Conservation (phyloP, 2,888 invertebrate species). For the Podabrus alpinus region DNA sequence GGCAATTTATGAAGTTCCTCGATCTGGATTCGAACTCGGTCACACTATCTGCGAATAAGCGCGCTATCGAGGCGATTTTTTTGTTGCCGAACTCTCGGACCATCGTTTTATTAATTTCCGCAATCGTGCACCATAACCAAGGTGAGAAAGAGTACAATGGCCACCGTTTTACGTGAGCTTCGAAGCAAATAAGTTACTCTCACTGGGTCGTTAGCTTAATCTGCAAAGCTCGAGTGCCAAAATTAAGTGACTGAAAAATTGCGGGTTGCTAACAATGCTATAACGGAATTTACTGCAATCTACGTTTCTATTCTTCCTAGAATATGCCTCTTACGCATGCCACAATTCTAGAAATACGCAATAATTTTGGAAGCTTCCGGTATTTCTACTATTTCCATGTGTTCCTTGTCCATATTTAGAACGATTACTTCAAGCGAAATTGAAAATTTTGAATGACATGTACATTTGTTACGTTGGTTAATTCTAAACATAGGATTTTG, state of each 20-base stretch:
- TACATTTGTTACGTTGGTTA: not conserved
- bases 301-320: not conserved
- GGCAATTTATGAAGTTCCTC: too few relatives aligned
- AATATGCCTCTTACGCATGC: not conserved
- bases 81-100: too few relatives aligned
- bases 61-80: too few relatives aligned
- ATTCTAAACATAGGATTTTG: not conserved
- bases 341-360: not conserved
- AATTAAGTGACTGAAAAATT: not conserved
- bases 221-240: not conserved
- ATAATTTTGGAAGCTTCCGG: not conserved
- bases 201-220: not conserved
- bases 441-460: not conserved
- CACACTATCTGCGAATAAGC: too few relatives aligned
- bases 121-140: not conserved
- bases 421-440: not conserved
- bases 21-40: not conserved
- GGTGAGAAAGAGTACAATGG: not conserved
- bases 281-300: not conserved
- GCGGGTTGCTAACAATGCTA: too few relatives aligned
- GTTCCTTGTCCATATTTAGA: not conserved
- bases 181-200: not conserved
- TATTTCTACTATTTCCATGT: not conserved
- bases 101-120: not conserved
- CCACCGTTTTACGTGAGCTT: not conserved